Evolutionary conservation across 2,888 invertebrate species (phyloP), one percentile per base, ranked within the genome.

Genomic region (Plutella xylostella): DNA sequence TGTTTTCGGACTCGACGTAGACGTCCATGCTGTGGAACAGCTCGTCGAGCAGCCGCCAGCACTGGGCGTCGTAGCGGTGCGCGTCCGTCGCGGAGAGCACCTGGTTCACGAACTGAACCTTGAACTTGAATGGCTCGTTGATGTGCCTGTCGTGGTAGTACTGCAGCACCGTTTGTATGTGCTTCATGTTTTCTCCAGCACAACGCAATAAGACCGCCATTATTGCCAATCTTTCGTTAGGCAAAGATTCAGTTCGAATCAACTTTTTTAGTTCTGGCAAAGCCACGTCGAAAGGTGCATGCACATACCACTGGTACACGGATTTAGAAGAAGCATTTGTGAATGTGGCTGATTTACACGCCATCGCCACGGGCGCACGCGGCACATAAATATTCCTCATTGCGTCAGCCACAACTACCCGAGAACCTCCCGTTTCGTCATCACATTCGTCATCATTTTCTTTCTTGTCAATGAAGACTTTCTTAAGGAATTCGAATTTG

Each of bases 41-140:
- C 43, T 67, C 60, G 35, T 65, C 61, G n/a, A 78, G 49, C 40
- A 63, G 50, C 30, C 51, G 53, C 78, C 78, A 79, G 18, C 63
- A 63, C 34, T 56, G 49, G 18, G 65, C 54, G 43, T 71, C 63
- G 43, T 60, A 71, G 48, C 54, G 55, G 17, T 57, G 50, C 33
- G 64, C 52, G 18, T 60, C 47, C 1, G 62, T 61, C 21, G 53
- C 41, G 5, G 49, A 42, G 3, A 75, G 37, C 17, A 78, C 35
- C 17, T 55, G 47, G 25, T 55, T 53, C 2, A 70, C 46, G 52
- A 77, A 74, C 0, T 52, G 30, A 12, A 43, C 51, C 52, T 66
- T 71, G 18, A 53, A 51, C 21, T 45, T 40, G 19, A 47, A 48
- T 2, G 60, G 51, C 45, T 71, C 69, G 42, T 72, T 68, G 17